Evolutionary conservation across 1,140 invertebrate genomes (phyloP), one percentile per base, ranked within the genome.

Genomic region (Cotesia chilonis): DNA sequence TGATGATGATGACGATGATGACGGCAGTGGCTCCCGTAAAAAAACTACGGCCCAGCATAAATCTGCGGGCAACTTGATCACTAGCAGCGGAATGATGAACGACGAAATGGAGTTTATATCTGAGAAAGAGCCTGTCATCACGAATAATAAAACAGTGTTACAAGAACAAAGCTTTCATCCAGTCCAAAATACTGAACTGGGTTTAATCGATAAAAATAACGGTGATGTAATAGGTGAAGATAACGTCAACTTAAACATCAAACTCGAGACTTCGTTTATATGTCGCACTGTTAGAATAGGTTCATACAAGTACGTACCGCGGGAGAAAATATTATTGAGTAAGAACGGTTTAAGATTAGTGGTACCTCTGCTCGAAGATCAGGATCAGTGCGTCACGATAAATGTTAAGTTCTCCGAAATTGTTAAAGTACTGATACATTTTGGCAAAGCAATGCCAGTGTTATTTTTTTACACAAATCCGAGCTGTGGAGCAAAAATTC

Each of bases 261-360:
- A 64, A 75, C 47, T 71, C 57, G 85, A 86, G 68, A 89, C 88
- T 1, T 82, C 87, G 20, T 77, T 93, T 6, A 84, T 87, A 6
- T 95, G 93, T 83, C 87, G 92, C 71, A 93, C 92, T n/a, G 90
- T 94, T 74, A 89, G 93, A 75, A 92, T 95, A 81, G 93, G 93
- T 61, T 93, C 93, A 4, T 93, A 93, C 79, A 92, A 91, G 87
- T 94, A 91, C 81, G 84, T 89, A 75, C 91, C 93, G 51, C 88
- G 84, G 65, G 92, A 93, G 78, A 89, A 89, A 83, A 89, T 93
- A 83, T 82, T 89, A 73, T 89, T 94, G 76, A 91, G 91, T 64
- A 85, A 88, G 9, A 89, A 87, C 78, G 91, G 91, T 51, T 84
- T 95, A 17, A 89, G 89, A 79, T 89, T 95, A 66, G 87, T 89